A percentile compares a stretch with the other conserved stretches of the same genome.
phyloP scores from a whole-genome alignment of 2,797 vertebrate species.

The Chelon auratus region DNA sequence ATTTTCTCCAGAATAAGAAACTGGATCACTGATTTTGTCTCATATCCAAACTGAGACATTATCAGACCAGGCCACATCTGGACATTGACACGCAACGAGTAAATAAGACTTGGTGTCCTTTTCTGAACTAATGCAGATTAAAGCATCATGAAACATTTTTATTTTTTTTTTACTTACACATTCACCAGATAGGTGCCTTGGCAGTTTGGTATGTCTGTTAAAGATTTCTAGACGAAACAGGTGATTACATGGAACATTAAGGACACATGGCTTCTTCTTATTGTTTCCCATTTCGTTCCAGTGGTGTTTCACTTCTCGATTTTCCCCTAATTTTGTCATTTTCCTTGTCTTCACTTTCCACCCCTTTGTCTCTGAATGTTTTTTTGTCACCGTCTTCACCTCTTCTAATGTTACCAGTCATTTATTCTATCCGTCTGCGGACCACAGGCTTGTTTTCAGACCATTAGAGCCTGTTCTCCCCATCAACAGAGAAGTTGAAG shows the following conservation, averaged over 20 bases:
- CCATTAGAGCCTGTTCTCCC: slow-evolving; percentile 29
- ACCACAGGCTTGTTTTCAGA: slow-evolving; percentile 55
- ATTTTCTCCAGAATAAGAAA: too few relatives aligned
- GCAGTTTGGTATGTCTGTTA: background rate
- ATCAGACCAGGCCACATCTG: too few relatives aligned
- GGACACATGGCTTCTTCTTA: slow-evolving; percentile 7
- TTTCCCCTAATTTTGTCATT: slow-evolving; percentile 19
- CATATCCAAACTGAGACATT: too few relatives aligned
- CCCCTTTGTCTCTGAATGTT: slow-evolving; percentile 21
- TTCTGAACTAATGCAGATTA: too few relatives aligned
- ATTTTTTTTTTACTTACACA: background rate
- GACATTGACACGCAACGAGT: too few relatives aligned
- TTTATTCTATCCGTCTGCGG: slow-evolving; percentile 49
- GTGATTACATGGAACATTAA: slow-evolving; percentile 10
- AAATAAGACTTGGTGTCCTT: too few relatives aligned
- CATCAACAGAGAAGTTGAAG: slow-evolving; percentile 4
- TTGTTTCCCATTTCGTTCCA: slow-evolving; percentile 14
- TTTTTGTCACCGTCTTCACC: slow-evolving; percentile 15
- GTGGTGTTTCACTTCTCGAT: slow-evolving; percentile 26
- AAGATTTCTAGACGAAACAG: background rate
- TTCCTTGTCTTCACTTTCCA: slow-evolving; percentile 29
- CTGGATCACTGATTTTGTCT: too few relatives aligned
- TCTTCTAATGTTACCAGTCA: slow-evolving; percentile 61
- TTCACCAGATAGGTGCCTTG: background rate
- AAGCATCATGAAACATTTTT: too few relatives aligned